phyloP scores from a whole-genome alignment of 2,888 invertebrate species.

The Rhodophaea formosa region DNA sequence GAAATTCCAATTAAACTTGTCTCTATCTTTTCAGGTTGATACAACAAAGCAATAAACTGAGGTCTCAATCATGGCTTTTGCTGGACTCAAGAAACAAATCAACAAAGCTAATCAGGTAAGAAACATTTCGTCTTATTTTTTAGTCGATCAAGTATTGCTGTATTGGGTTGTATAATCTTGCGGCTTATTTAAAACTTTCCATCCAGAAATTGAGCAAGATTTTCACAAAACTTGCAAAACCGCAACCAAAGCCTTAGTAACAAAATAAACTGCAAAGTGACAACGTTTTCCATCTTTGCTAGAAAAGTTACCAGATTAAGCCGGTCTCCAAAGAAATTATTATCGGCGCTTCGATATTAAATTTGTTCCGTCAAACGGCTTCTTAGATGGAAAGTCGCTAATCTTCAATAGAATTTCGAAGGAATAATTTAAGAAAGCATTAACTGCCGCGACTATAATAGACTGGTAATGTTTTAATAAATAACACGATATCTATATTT shows the following conservation, averaged over 20 bases:
- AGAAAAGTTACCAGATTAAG: slow-evolving; percentile 5
- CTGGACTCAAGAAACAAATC: slow-evolving; percentile 99
- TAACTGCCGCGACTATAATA: neutral
- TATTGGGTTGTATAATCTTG: neutral
- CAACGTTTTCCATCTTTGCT: slow-evolving; percentile 1
- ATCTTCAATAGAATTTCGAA: neutral
- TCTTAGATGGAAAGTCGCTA: neutral
- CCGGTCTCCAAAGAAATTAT: neutral
- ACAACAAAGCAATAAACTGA: slow-evolving; percentile 35
- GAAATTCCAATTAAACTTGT: slow-evolving; percentile 4
- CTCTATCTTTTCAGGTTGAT: slow-evolving; percentile 46
- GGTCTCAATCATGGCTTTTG: slow-evolving; percentile 93
- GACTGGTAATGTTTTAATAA: neutral
- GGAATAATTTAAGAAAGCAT: neutral
- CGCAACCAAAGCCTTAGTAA: neutral
- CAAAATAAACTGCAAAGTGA: slow-evolving; percentile 1
- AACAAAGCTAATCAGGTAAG: slow-evolving; percentile 99
- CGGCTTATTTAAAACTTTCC: neutral
- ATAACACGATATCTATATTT: neutral
- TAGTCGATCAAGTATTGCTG: slow-evolving; percentile 1
- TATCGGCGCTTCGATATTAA: slow-evolving; percentile 10
- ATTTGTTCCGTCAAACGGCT: slow-evolving; percentile 5
- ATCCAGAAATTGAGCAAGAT: neutral
- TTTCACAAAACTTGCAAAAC: slow-evolving; percentile 7
- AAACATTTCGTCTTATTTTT: slow-evolving; percentile 29